phyloP scores from a whole-genome alignment of 2,113 vertebrate genomes.

The Solea solea region DNA sequence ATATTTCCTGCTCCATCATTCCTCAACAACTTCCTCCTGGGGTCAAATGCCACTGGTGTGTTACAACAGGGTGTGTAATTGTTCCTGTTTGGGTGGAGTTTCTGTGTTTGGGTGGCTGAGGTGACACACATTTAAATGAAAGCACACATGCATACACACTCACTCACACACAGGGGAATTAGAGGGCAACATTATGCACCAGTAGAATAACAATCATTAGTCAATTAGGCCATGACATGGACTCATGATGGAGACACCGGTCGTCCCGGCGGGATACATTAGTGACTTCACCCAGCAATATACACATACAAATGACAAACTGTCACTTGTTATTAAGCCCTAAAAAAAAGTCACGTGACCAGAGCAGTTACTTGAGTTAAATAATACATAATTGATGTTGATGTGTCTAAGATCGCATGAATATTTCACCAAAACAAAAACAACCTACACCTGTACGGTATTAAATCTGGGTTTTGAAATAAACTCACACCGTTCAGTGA shows the following conservation, averaged over 20 bases:
- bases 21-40: background rate
- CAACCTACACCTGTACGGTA: background rate
- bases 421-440: background rate
- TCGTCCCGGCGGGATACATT: conserved; percentile 52
- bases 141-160: conserved; percentile 16
- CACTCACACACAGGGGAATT: conserved; percentile 28
- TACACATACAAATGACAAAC: conserved; percentile 44
- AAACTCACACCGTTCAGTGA: too few species aligned
- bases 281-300: conserved; percentile 44
- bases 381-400: background rate
- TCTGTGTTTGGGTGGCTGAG: background rate
- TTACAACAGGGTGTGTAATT: conserved; percentile 16
- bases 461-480: background rate
- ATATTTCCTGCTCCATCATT: background rate
- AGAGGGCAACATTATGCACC: conserved; percentile 57
- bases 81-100: conserved; percentile 17
- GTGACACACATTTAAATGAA: conserved; percentile 34
- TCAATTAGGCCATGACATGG: conserved; percentile 66
- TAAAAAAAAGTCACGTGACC: background rate
- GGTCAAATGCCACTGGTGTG: conserved; percentile 14
- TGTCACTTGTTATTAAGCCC: conserved; percentile 52
- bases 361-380: background rate
- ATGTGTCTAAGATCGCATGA: background rate
- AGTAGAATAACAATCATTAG: conserved; percentile 64
- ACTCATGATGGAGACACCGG: conserved; percentile 49